A percentile compares a stretch with the other conserved stretches of the same genome.
phyloP scores from a whole-genome alignment of 1,140 invertebrate species.

The Achatina immaculata region DNA sequence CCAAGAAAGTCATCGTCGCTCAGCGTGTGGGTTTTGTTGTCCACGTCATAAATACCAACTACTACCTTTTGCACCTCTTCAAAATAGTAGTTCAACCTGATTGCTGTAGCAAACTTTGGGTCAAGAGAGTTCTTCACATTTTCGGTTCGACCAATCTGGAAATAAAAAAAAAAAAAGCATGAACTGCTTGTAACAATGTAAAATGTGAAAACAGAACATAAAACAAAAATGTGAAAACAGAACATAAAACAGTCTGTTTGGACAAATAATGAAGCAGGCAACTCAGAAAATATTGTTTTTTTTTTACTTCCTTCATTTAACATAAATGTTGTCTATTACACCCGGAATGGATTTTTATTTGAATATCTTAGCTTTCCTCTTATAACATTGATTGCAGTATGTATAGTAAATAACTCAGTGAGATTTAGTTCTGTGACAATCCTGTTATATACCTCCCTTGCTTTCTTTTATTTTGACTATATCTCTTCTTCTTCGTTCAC shows the following conservation, averaged over 20 bases:
- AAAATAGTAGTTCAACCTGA: conserved; percentile 73
- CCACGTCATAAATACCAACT: conserved; percentile 75
- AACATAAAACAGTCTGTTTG: background rate
- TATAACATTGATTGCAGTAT: too few species aligned
- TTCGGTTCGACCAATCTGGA: conserved; percentile 75
- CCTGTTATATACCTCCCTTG: too few species aligned
- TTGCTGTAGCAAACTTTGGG: conserved; percentile 76
- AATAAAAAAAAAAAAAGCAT: background rate
- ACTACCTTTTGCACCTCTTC: conserved; percentile 74
- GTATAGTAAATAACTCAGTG: too few species aligned
- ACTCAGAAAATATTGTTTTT: too few species aligned
- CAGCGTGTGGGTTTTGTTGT: conserved; percentile 72
- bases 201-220: background rate
- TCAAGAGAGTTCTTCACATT: conserved; percentile 75
- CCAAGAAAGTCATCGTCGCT: conserved; percentile 76
- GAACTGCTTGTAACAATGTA: background rate
- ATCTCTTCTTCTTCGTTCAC: too few species aligned
- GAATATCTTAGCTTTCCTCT: too few species aligned
- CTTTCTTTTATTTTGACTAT: too few species aligned
- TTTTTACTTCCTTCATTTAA: too few species aligned
- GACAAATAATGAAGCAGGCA: too few species aligned
- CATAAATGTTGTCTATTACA: too few species aligned
- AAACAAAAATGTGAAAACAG: background rate
- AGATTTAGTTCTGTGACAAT: too few species aligned
- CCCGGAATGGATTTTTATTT: too few species aligned